A percentile compares a stretch with the other conserved stretches of the same genome.
phyloP scores from a whole-genome alignment of 1,140 invertebrate species.

The Trachelipus rathkii region DNA sequence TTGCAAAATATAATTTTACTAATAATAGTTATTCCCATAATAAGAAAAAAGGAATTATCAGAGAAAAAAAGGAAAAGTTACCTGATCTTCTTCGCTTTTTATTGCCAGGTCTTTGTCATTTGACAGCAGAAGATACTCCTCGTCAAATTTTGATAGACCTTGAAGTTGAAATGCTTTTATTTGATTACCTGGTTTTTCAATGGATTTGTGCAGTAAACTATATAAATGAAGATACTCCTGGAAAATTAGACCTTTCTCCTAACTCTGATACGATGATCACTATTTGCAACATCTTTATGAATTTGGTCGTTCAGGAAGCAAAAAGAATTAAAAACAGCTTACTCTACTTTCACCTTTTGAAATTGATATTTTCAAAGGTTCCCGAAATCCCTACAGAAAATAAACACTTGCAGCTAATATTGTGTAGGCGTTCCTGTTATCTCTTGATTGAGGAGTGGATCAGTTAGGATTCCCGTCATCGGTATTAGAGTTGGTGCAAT shows the following conservation, averaged over 20 bases:
- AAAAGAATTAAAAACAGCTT: slow-evolving; percentile 71
- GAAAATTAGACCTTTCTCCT: not conserved
- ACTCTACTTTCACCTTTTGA: slow-evolving; percentile 71
- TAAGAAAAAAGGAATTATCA: slow-evolving; percentile 38
- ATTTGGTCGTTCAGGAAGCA: slow-evolving; percentile 79
- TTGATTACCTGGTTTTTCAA: slow-evolving; percentile 46
- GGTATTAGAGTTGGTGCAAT: slow-evolving; percentile 68
- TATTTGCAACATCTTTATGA: slow-evolving; percentile 87
- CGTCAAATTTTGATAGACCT: slow-evolving; percentile 72
- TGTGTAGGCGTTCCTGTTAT: slow-evolving; percentile 75
- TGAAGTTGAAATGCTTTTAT: slow-evolving; percentile 47
- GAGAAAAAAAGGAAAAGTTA: slow-evolving; percentile 56
- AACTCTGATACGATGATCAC: slow-evolving; percentile 64
- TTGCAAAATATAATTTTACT: slow-evolving; percentile 44
- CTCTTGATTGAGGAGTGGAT: no score
- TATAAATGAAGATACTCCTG: not conserved
- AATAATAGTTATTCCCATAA: slow-evolving; percentile 34
- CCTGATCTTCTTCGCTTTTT: slow-evolving; percentile 73
- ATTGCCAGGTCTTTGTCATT: slow-evolving; percentile 80
- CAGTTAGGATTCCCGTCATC: slow-evolving; percentile 79
- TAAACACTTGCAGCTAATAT: slow-evolving; percentile 76
- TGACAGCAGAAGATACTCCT: slow-evolving; percentile 81
- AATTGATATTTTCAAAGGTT: slow-evolving; percentile 81
- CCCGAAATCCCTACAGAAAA: slow-evolving; percentile 69
- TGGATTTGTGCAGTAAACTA: slow-evolving; percentile 27